Percentiles rank a stretch among this genome's conserved stretches.
phyloP scores from a whole-genome alignment of 2,888 invertebrate species.

The Erynnis tages region DNA sequence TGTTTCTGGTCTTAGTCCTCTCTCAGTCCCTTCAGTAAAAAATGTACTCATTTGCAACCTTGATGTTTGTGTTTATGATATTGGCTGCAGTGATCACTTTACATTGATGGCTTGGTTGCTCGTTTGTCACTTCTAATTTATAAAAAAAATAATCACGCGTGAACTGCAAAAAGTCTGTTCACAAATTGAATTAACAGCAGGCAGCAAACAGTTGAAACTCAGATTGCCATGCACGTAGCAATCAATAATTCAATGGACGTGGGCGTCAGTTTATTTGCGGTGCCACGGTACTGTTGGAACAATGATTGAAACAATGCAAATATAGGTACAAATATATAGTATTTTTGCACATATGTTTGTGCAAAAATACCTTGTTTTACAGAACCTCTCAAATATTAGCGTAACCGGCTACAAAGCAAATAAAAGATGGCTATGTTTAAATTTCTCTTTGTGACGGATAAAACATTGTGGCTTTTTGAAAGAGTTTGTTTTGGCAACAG shows the following conservation, averaged over 20 bases:
- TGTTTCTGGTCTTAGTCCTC: no score
- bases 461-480: conserved; percentile 14
- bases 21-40: no score
- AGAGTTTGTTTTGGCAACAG: conserved; percentile 16
- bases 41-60: no score
- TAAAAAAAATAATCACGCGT: no score
- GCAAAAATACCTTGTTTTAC: no score
- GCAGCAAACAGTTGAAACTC: neutral
- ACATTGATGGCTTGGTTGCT: no score
- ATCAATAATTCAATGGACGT: conserved; percentile 10
- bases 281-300: neutral
- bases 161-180: neutral
- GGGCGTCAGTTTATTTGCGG: conserved; percentile 10
- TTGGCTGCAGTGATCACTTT: no score
- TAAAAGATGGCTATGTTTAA: conserved; percentile 18
- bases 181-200: conserved; percentile 14
- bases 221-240: conserved; percentile 3
- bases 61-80: no score
- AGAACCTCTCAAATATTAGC: conserved; percentile 12
- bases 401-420: conserved; percentile 16
- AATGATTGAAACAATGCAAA: conserved; percentile 18
- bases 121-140: no score
- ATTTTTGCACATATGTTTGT: conserved; percentile 5
- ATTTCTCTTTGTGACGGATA: conserved; percentile 19
- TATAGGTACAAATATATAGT: neutral